These are phyloP conservation scores for Burhinus bistriatus DNA, from an alignment of 2,113 vertebrate species.

Conservation along the genomic window DNA sequence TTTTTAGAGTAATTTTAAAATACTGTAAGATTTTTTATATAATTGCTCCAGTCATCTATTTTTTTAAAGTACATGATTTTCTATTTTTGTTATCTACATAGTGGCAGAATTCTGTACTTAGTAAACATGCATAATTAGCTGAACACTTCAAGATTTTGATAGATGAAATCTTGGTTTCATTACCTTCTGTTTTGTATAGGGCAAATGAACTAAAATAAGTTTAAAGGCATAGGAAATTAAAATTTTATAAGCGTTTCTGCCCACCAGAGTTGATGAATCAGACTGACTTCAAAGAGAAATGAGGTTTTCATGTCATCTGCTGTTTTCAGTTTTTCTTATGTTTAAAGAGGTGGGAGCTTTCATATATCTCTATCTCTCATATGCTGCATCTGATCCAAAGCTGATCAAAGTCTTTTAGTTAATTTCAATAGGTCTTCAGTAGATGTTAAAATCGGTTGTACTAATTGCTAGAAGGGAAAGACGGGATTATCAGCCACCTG, in stretches of 20 bases:
- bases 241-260: constrained; percentile 20
- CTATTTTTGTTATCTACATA: neutral
- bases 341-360: constrained; percentile 23
- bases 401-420: neutral
- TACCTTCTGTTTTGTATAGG: neutral
- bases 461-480: neutral
- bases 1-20: neutral
- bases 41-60: neutral
- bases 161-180: neutral
- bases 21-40: neutral
- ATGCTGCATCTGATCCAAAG: neutral
- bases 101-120: neutral
- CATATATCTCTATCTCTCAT: neutral
- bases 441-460: neutral
- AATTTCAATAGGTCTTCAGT: neutral
- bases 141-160: neutral
- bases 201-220: constrained; percentile 8
- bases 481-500: neutral
- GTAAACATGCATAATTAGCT: neutral
- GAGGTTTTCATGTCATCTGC: constrained; percentile 24
- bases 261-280: constrained; percentile 46
- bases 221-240: constrained; percentile 38
- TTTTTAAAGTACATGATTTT: neutral
- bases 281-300: constrained; percentile 32
- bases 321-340: constrained; percentile 3